Percentiles rank a stretch among this genome's conserved stretches.
These are phyloP conservation scores for Torymus tubicola DNA, from an alignment of 2,888 invertebrate species.

Conservation along the genomic window DNA sequence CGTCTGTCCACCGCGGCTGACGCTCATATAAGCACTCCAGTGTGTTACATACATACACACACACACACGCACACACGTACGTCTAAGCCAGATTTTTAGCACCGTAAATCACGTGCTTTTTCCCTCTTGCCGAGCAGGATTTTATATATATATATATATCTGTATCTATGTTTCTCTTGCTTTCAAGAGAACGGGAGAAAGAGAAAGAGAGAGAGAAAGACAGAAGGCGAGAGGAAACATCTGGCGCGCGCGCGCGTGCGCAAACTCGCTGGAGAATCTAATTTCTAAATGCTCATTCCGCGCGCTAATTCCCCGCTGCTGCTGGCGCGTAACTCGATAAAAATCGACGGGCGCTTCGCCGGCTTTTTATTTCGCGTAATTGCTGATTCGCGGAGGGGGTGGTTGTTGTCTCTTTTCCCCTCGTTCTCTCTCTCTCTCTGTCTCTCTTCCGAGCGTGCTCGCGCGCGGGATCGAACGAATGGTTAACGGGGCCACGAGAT, in stretches of 20 bases:
- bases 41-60: too few relatives aligned
- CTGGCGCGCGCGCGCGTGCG: neutral
- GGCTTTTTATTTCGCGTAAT: slow-evolving; percentile 26
- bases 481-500: too few relatives aligned
- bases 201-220: slow-evolving; percentile 60
- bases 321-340: slow-evolving; percentile 68
- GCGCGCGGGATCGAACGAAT: too few relatives aligned
- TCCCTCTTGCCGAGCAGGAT: neutral
- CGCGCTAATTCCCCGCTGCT: slow-evolving; percentile 53
- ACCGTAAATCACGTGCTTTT: slow-evolving; percentile 46
- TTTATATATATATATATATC: too few relatives aligned
- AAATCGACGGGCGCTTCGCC: slow-evolving; percentile 59
- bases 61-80: neutral
- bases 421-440: neutral
- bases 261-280: slow-evolving; percentile 73
- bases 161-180: slow-evolving; percentile 19
- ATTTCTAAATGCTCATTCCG: slow-evolving; percentile 67
- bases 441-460: neutral
- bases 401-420: slow-evolving; percentile 10
- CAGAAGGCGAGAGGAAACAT: slow-evolving; percentile 64
- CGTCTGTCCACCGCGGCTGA: neutral
- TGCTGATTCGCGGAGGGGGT: neutral
- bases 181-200: slow-evolving; percentile 27
- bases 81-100: slow-evolving; percentile 51
- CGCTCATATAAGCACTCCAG: neutral